A percentile compares a stretch with the other conserved stretches of the same genome.
Evolutionary conservation across 1,140 invertebrate species (phyloP).

Genomic region (Helicorthomorpha holstii): DNA sequence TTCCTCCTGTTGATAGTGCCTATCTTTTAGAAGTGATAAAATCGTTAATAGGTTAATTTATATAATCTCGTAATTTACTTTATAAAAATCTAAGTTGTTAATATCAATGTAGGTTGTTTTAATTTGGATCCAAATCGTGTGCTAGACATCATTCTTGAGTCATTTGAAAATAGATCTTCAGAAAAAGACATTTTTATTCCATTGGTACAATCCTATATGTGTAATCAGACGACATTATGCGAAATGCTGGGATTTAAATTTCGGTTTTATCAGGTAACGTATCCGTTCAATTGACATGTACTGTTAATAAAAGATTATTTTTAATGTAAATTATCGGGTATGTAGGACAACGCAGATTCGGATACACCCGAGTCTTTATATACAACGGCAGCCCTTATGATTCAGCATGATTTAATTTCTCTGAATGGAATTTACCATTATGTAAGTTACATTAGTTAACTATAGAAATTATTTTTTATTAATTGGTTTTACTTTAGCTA

Average conservation of each 20-base stretch:
- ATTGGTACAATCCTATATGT: slow-evolving; percentile 67
- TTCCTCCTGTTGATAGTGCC: slow-evolving; percentile 37
- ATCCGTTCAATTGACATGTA: too few species aligned
- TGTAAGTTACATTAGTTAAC: slow-evolving; percentile 36
- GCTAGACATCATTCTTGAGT: slow-evolving; percentile 88
- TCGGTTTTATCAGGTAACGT: slow-evolving; percentile 43
- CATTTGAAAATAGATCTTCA: slow-evolving; percentile 73
- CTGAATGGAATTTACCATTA: slow-evolving; percentile 81
- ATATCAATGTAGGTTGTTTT: slow-evolving; percentile 96
- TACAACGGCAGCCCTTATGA: slow-evolving; percentile 68
- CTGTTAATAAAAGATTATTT: background rate
- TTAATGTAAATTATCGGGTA: slow-evolving; percentile 15
- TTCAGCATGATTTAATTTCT: slow-evolving; percentile 70
- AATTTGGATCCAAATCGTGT: slow-evolving; percentile 98
- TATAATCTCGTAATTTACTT: background rate
- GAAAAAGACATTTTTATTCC: slow-evolving; percentile 51
- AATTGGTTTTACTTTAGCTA: slow-evolving; percentile 36
- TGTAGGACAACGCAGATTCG: slow-evolving; percentile 32
- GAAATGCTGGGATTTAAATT: slow-evolving; percentile 94
- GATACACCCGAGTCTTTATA: slow-evolving; percentile 65
- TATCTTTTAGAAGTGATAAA: slow-evolving; percentile 67
- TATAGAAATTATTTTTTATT: background rate
- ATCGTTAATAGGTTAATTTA: slow-evolving; percentile 64
- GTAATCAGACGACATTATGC: slow-evolving; percentile 63
- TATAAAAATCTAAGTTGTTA: background rate